Evolutionary conservation across 2,888 invertebrate genomes (phyloP), one percentile per base, ranked within the genome.

Genomic region (Apamea monoglypha): DNA sequence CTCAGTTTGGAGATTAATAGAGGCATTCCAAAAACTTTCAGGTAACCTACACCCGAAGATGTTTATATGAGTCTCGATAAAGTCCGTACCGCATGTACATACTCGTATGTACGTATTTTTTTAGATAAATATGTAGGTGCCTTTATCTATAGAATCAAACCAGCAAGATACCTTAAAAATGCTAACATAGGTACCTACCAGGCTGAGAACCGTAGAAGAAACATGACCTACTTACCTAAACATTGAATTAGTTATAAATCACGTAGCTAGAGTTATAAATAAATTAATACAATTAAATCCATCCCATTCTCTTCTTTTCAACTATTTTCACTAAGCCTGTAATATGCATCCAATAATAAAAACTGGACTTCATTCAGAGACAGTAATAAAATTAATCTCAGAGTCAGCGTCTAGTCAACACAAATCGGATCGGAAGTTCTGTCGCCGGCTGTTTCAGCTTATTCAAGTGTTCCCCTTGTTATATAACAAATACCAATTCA

Each of bases 391-490:
- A 91, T 91, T 90, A 91, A 90, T 89, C 86, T 89, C 67, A 44
- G 77, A 89, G 85, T 89, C 82, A 88, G 84, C 89, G 88, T 90
- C 91, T 91, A 78, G 82, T 78, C 72, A 70, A 88, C 89, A 87
- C 87, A 91, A 91, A 92, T 92, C 91, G 87, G 89, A 91, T 91
- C 89, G 88, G 90, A 90, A 91, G 89, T 89, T 88, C 90, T 88
- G 92, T 91, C 88, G 86, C 89, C 87, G 83, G 88, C 84, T 88
- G 82, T 81, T 86, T 88, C 80, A 83, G 82, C 87, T 88, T 85
- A 87, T 88, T 90, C 88, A 88, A 90, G 88, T 86, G 83, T 83
- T 88, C 76, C 79, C 86, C 79, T 88, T 87, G 84, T 87, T 86
- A 80, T 79, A 82, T 83, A 82, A 88, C 86, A 87, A 88, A 88